phyloP scores from a whole-genome alignment of 1,140 invertebrate genomes.

The Hermatobates lingyangjiaoensis region DNA sequence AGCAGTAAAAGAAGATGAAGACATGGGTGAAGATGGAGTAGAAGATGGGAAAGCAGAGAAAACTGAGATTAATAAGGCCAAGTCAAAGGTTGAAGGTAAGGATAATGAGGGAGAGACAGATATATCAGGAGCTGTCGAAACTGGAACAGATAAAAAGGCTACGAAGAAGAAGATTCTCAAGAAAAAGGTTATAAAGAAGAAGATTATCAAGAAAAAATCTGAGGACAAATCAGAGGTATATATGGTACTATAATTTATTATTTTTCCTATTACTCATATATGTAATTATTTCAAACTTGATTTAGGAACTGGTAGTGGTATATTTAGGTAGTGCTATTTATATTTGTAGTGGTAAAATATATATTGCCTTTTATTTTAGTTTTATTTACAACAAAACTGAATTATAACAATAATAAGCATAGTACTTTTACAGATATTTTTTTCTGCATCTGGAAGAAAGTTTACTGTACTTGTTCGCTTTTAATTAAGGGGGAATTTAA shows the following conservation, averaged over 20 bases:
- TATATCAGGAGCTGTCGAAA: too few relatives aligned
- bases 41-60: slow-evolving; percentile 3
- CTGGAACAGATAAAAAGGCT: not conserved
- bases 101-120: not conserved
- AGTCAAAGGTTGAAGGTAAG: slow-evolving; percentile 6
- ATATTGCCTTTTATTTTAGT: too few relatives aligned
- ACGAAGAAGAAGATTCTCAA: not conserved
- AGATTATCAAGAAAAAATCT: not conserved
- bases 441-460: too few relatives aligned
- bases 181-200: not conserved
- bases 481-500: too few relatives aligned
- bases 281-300: too few relatives aligned
- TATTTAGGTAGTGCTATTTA: too few relatives aligned
- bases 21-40: not conserved
- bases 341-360: too few relatives aligned
- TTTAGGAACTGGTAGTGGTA: too few relatives aligned
- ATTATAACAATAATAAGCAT: too few relatives aligned
- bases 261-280: not conserved
- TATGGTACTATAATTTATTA: not conserved
- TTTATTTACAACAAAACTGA: too few relatives aligned
- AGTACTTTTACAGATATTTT: too few relatives aligned
- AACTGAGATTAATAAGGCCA: slow-evolving; percentile 8
- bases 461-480: too few relatives aligned
- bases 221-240: not conserved
- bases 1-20: slow-evolving; percentile 6